Evolutionary conservation across 2,797 vertebrate genomes (phyloP).

Genomic region (Sebastes steindachneri): DNA sequence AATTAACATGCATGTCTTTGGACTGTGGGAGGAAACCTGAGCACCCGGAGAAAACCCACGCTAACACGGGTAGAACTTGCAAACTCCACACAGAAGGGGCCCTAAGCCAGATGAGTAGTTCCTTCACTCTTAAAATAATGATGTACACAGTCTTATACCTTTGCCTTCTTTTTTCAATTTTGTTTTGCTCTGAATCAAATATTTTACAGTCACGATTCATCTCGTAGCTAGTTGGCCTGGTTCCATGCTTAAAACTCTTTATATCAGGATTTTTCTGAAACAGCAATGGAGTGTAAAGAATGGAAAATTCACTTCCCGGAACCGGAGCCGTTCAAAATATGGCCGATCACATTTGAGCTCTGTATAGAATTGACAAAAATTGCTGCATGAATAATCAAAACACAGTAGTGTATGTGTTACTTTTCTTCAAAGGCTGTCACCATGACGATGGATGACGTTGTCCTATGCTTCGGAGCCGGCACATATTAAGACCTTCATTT

Average conservation of each 20-base stretch:
- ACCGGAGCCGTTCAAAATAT: too few species aligned
- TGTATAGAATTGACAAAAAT: background rate
- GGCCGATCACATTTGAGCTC: background rate
- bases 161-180: too few species aligned
- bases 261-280: background rate
- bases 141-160: too few species aligned
- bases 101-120: too few species aligned
- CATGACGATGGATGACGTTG: background rate
- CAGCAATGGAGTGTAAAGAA: background rate
- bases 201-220: background rate
- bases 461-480: background rate
- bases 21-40: too few species aligned
- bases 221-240: background rate
- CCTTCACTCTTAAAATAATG: too few species aligned
- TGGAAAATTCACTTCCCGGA: too few species aligned
- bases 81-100: too few species aligned
- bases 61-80: too few species aligned
- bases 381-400: background rate
- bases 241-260: background rate
- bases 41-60: too few species aligned
- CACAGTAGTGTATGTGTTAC: background rate
- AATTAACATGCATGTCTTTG: too few species aligned
- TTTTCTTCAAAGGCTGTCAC: slow-evolving; percentile 6
- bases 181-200: background rate
- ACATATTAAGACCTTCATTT: slow-evolving; percentile 23